Evolutionary conservation across 92 coral and sea anemone species (phyloP), one percentile per base, ranked within the genome.

Genomic region (Heteractis magnifica): DNA sequence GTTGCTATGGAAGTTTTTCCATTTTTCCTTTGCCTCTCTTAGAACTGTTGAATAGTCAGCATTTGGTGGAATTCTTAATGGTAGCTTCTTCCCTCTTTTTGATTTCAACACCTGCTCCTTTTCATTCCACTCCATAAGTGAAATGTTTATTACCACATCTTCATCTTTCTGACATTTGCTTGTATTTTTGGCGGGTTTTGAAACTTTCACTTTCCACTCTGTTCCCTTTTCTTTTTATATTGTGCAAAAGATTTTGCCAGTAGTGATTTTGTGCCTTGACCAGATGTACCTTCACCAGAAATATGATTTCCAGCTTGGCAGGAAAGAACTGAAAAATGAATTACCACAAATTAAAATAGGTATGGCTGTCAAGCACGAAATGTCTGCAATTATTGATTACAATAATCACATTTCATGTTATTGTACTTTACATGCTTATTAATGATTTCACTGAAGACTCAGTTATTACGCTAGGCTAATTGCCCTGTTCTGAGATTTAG

Each of bases 51-150:
- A 19, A 85, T 83, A 88, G 12, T 65, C n/a, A 16, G 75, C 74
- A 82, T 62, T 85, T 85, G 76, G 82, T 19, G 60, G 4, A 9
- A 88, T 81, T 88, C 88, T 55, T 49, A 88, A 65, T 21, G 90
- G 81, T 9, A 91, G 71, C 77, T 80, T 82, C 62, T 91, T 91
- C 48, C 92, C 94, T 65, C 91, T 78, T 80, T 84, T 90, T 9
- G 65, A 4, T 58, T 58, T 58, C 18, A 58, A 58, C 15, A 10
- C 65, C 64, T 86, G 87, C 7, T 86, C 90, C 21, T 78, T 75
- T 52, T 83, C 86, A 68, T 52, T 86, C 87, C 85, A 78, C 64
- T 89, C 92, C 92, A 86, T 86, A 4, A 89, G 78, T 55, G 80
- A 58, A 77, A 90, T 71, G 19, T 80, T 75, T 4, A 87, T 26